Evolutionary conservation across 2,113 vertebrate genomes (phyloP).

Genomic region (Spermophilus dauricus): DNA sequence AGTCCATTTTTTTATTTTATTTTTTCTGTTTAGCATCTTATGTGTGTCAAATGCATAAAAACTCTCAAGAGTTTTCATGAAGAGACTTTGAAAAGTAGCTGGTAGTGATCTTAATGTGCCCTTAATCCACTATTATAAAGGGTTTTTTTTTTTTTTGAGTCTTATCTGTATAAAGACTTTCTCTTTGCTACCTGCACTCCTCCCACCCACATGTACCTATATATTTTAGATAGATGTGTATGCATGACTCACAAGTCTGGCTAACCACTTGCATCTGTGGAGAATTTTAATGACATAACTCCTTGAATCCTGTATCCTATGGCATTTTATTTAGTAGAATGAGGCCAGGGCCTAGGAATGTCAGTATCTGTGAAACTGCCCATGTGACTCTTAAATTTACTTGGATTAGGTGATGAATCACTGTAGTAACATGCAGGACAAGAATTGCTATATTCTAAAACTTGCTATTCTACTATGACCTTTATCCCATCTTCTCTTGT

Average conservation of each 20-base stretch:
- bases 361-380: neutral
- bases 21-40: neutral
- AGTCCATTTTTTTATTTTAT: neutral
- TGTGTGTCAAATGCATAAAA: neutral
- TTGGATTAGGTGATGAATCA: neutral
- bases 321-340: neutral
- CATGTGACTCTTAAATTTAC: neutral
- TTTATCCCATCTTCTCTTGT: neutral
- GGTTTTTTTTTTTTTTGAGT: neutral
- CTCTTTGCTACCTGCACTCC: neutral
- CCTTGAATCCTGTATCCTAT: neutral
- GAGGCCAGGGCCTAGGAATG: neutral
- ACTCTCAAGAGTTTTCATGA: neutral
- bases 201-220: rapidly evolving
- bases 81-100: neutral
- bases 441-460: neutral
- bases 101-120: neutral
- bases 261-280: neutral
- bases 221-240: neutral
- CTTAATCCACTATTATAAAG: neutral
- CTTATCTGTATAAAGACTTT: neutral
- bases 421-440: neutral
- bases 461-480: neutral
- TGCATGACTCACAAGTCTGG: neutral
- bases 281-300: neutral